Evolutionary conservation across 2,888 invertebrate genomes (phyloP), one percentile per base, ranked within the genome.

Genomic region (Chorisops tibialis): DNA sequence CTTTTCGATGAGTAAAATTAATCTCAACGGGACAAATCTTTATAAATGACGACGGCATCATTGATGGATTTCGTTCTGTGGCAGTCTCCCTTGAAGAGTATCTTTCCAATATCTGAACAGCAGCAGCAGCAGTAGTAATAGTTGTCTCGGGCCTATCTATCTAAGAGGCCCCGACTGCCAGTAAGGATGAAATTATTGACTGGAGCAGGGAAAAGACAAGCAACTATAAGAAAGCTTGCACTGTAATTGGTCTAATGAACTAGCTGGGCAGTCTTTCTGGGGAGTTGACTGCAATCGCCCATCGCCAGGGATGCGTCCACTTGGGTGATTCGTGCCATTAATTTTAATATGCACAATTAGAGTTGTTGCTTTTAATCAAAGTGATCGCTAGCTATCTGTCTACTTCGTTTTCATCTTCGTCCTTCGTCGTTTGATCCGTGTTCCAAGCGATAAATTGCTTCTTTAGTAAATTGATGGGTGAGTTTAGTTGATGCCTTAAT

Each of bases 311-410:
- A 62, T 62, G 49, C 50, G 54, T 58, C 62, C 50, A 49, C 58
- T 43, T 39, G 21, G 49, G 37, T 43, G 58, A 62, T 49, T 62
- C 48, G 45, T 35, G 30, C 58, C 58, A 62, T 62, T 58, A 62
- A 62, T 62, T 62, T 62, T 62, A 58, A 62, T 62, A 62, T 50
- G 58, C 30, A 49, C 62, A 62, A 62, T 62, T 62, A 62, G 49
- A 58, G 62, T 62, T 62, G 62, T 62, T 62, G 62, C 58, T 58
- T 62, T 62, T 62, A 62, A 62, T 62, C 62, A 50, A 62, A 38
- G 52, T 52, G 12, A 7, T 38, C 19, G 19, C 16, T 6, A 50
- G 50, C 21, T 38, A 39, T 52, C 38, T 12, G 39, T 39, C 52
- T 38, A 21, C 38, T 30, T 39, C 21, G 38, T 38, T 38, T 21